Percentiles rank a stretch among this genome's conserved stretches.
Evolutionary conservation across 2,113 vertebrate species (phyloP).

Genomic region (Protobothrops flavoviridis): DNA sequence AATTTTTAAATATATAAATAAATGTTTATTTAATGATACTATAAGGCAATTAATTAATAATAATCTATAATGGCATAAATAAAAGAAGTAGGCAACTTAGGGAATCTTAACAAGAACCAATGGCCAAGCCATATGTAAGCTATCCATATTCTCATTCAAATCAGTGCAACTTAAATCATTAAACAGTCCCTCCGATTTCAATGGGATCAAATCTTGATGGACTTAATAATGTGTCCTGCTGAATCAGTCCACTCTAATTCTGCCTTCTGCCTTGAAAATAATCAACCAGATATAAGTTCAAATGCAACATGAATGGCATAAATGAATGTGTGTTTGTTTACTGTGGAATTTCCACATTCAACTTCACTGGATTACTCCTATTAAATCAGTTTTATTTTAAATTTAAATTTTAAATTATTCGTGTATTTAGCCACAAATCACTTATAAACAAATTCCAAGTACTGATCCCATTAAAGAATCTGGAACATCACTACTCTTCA

Average conservation of each 20-base stretch:
- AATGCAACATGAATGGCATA: neutral
- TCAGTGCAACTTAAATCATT: neutral
- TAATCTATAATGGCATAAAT: neutral
- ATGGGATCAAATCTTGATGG: neutral
- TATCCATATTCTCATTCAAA: neutral
- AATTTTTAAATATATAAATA: neutral
- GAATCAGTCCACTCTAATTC: neutral
- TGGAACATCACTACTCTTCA: neutral
- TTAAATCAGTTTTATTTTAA: neutral
- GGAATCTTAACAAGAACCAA: neutral
- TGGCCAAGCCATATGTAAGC: neutral
- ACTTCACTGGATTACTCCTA: neutral
- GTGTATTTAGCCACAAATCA: neutral
- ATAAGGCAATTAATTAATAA: neutral
- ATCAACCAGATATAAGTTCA: neutral
- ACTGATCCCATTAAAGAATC: neutral
- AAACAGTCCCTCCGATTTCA: neutral
- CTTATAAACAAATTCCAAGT: neutral
- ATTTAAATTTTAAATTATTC: neutral
- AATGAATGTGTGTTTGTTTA: neutral
- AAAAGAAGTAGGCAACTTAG: neutral
- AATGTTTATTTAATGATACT: neutral
- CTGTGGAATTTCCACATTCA: neutral
- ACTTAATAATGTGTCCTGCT: neutral
- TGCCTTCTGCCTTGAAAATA: neutral